These are phyloP conservation scores for Drosophila yooni DNA, from an alignment of 2,888 invertebrate species.

Conservation along the genomic window DNA sequence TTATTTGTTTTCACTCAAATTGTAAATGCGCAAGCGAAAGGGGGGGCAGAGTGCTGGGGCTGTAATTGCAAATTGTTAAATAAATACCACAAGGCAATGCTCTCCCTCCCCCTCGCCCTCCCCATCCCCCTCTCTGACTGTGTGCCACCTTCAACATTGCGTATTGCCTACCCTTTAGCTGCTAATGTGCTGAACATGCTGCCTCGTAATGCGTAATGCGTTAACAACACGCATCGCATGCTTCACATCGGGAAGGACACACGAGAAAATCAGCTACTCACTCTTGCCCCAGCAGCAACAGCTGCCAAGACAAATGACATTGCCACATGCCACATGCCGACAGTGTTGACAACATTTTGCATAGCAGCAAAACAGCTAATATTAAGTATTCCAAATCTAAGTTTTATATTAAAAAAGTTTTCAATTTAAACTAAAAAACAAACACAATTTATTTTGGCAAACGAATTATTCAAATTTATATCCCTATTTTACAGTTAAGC, in stretches of 20 bases:
- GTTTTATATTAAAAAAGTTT: constrained; percentile 1
- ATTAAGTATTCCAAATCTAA: neutral
- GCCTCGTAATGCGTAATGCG: constrained; percentile 72
- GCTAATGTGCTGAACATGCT: constrained; percentile 75
- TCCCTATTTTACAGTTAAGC: neutral
- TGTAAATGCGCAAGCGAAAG: constrained; percentile 50
- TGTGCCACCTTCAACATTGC: constrained; percentile 6
- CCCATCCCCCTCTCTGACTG: too few species aligned
- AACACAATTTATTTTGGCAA: neutral
- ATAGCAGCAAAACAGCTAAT: neutral
- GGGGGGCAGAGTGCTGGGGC: neutral
- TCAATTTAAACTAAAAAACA: neutral
- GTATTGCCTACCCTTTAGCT: constrained; percentile 9
- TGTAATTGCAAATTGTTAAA: constrained; percentile 57
- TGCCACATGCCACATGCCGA: constrained; percentile 52
- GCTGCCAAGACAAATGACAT: constrained; percentile 69
- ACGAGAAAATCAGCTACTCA: constrained; percentile 9
- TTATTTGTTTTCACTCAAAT: constrained; percentile 71
- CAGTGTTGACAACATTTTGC: constrained; percentile 8
- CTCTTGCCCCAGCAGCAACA: constrained; percentile 19
- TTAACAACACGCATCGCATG: constrained; percentile 67
- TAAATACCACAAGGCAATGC: constrained; percentile 44
- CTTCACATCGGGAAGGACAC: constrained; percentile 21
- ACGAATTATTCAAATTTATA: neutral
- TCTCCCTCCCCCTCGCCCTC: neutral